Conservation (phyloP, 1,140 invertebrate genomes). For the Calliphora vicina region DNA sequence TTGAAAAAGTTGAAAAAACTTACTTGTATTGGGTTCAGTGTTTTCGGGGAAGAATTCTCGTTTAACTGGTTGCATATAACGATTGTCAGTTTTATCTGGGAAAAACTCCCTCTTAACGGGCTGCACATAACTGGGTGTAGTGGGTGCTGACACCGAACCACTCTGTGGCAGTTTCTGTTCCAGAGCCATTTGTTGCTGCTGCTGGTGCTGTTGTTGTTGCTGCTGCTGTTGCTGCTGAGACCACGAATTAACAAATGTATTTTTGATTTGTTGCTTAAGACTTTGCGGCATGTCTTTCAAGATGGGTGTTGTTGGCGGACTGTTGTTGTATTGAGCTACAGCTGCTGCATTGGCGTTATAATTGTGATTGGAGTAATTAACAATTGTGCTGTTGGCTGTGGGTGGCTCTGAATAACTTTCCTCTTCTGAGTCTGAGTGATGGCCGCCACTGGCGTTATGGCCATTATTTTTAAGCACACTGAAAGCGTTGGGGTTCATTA, state of each 20-base stretch:
- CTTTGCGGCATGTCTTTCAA: constrained; percentile 59
- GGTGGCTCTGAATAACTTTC: constrained; percentile 66
- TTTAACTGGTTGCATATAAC: constrained; percentile 71
- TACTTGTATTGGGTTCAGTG: constrained; percentile 41
- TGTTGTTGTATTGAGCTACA: constrained; percentile 61
- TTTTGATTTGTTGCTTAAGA: constrained; percentile 59
- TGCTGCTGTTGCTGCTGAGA: constrained; percentile 60
- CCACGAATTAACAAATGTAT: constrained; percentile 61
- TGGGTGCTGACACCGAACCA: constrained; percentile 59
- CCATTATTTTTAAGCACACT: constrained; percentile 1
- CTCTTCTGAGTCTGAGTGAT: constrained; percentile 80
- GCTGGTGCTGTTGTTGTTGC: neutral
- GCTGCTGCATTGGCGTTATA: constrained; percentile 36
- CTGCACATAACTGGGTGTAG: constrained; percentile 57
- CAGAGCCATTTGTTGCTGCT: neutral
- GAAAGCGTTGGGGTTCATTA: constrained; percentile 23
- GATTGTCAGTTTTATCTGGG: constrained; percentile 74
- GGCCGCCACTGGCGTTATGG: constrained; percentile 72
- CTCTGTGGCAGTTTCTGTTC: constrained; percentile 40
- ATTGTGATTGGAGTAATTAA: neutral
- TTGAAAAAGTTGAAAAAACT: constrained; percentile 13
- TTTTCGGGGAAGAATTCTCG: constrained; percentile 39
- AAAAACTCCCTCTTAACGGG: constrained; percentile 72
- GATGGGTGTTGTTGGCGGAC: constrained; percentile 72
- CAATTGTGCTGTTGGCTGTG: constrained; percentile 36